phyloP scores from a whole-genome alignment of 2,113 vertebrate species.

The Rhinichthys klamathensis region DNA sequence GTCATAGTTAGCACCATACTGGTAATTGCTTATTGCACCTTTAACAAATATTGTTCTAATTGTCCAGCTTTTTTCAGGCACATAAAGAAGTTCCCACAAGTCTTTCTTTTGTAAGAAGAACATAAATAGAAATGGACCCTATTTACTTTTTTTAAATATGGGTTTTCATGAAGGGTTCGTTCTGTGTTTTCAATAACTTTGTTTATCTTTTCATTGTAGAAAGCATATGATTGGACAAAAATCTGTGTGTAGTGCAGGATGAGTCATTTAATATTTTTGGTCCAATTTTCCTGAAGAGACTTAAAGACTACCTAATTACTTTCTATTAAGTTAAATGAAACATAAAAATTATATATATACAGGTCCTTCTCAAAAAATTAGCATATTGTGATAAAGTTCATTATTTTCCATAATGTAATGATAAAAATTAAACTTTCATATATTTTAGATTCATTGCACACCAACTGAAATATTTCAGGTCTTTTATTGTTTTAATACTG shows the following conservation, averaged over 20 bases:
- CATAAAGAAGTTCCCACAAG: not conserved
- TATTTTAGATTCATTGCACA: too few relatives aligned
- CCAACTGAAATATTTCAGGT: too few relatives aligned
- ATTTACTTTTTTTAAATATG: not conserved
- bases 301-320: too few relatives aligned
- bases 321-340: not conserved
- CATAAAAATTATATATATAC: too few relatives aligned
- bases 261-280: not conserved
- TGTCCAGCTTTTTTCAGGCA: not conserved
- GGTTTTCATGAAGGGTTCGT: not conserved
- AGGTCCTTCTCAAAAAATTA: too few relatives aligned
- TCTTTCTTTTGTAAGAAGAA: not conserved
- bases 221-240: not conserved
- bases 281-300: not conserved
- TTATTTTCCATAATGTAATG: too few relatives aligned
- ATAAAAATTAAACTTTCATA: too few relatives aligned
- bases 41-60: not conserved
- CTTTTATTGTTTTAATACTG: too few relatives aligned
- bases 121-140: not conserved
- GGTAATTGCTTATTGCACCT: constrained; percentile 1
- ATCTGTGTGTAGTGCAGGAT: not conserved
- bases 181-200: not conserved
- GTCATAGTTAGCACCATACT: not conserved
- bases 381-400: too few relatives aligned
- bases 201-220: not conserved